Conservation (phyloP, 2,113 vertebrate genomes). For the Alces alces region DNA sequence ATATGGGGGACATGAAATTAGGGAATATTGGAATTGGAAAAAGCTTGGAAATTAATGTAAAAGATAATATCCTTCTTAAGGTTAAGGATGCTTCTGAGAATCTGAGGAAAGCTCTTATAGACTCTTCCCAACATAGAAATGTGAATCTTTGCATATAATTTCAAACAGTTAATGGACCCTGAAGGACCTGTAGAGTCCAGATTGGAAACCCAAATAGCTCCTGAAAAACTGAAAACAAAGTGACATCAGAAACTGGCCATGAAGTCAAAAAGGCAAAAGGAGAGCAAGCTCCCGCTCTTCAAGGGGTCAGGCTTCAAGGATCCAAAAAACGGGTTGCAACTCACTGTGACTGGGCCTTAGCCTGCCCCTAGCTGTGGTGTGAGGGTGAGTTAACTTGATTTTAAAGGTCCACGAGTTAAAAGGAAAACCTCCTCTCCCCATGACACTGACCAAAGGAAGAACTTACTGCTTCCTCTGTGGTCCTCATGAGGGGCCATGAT, state of each 20-base stretch:
- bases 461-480: neutral
- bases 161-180: neutral
- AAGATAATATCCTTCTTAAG: neutral
- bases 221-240: neutral
- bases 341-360: rapidly evolving
- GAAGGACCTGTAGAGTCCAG: neutral
- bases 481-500: neutral
- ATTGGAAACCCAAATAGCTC: neutral
- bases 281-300: neutral
- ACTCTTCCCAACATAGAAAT: neutral
- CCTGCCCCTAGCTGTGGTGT: neutral
- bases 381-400: neutral
- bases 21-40: neutral
- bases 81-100: neutral
- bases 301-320: neutral
- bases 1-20: neutral
- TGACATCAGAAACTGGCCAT: neutral
- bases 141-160: neutral
- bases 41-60: neutral
- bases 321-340: neutral
- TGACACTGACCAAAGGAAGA: neutral
- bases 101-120: neutral
- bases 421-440: neutral
- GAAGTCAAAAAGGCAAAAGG: neutral
- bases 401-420: neutral